Conservation (phyloP, 2,113 vertebrate genomes). For the Phalacrocorax aristotelis region DNA sequence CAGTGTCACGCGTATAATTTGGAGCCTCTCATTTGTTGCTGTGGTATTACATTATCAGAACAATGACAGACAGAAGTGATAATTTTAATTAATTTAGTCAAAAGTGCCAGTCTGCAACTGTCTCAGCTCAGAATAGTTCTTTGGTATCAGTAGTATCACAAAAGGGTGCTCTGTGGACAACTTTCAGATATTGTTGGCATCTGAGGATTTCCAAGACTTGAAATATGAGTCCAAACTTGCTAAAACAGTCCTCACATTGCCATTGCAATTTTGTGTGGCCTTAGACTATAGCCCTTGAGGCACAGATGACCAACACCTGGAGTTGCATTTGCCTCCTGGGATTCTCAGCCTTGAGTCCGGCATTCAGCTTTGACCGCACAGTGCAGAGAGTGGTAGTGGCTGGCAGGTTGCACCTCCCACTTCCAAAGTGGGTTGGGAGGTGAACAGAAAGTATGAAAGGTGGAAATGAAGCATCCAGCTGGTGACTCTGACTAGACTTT, state of each 20-base stretch:
- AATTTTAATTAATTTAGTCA: neutral
- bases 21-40: slow-evolving; percentile 38
- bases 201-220: neutral
- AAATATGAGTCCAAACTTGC: neutral
- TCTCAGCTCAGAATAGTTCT: neutral
- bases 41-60: neutral
- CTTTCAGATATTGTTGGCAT: neutral
- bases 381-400: rapidly evolving
- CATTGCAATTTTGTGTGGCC: neutral
- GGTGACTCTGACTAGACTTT: neutral
- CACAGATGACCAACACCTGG: neutral
- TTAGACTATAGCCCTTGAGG: neutral
- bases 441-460: neutral
- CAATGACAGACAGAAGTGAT: neutral
- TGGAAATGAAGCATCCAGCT: neutral
- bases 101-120: neutral
- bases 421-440: neutral
- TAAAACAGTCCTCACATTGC: neutral
- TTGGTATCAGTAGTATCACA: neutral
- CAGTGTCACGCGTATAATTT: neutral
- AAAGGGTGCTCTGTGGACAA: neutral
- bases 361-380: neutral
- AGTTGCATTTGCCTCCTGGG: neutral
- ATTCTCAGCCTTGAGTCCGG: neutral
- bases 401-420: neutral